phyloP scores from a whole-genome alignment of 64 coral and sea anemone genomes.

The Platygyra sinensis region DNA sequence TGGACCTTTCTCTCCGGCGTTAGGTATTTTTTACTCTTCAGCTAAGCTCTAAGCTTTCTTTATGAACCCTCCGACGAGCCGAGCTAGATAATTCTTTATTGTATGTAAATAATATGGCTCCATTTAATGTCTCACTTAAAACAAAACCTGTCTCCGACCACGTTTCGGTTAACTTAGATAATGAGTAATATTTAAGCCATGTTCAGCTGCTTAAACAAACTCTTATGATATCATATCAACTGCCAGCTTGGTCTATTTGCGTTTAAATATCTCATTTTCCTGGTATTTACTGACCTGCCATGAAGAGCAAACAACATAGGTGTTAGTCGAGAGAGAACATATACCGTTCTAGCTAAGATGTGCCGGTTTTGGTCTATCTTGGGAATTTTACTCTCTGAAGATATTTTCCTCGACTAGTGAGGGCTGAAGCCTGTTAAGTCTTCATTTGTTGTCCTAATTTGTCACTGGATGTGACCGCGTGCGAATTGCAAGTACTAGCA shows the following conservation, averaged over 20 bases:
- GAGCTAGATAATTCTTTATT: neutral
- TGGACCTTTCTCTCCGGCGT: too few species aligned
- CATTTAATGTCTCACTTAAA: neutral
- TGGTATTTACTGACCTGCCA: conserved; percentile 23
- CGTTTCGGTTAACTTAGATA: conserved; percentile 43
- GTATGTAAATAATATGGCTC: neutral
- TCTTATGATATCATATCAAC: conserved; percentile 31
- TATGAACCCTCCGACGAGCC: neutral
- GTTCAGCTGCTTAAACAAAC: conserved; percentile 46
- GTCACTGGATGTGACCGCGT: neutral
- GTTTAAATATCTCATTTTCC: conserved; percentile 44
- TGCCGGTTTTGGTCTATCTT: neutral
- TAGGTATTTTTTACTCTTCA: too few species aligned
- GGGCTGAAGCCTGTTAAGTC: neutral
- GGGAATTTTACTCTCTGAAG: neutral
- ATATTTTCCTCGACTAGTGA: neutral
- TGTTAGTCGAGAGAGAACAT: neutral
- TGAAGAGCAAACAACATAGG: neutral
- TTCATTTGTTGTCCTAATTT: neutral
- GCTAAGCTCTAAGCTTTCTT: neutral
- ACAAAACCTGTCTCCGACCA: conserved; percentile 17
- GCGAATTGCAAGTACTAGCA: conserved; percentile 10
- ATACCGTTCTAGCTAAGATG: neutral
- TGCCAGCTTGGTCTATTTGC: conserved; percentile 19
- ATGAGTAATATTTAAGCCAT: conserved; percentile 14